Evolutionary conservation across 2,888 invertebrate genomes (phyloP), one percentile per base, ranked within the genome.

Genomic region (Dichetophora obliterata): DNA sequence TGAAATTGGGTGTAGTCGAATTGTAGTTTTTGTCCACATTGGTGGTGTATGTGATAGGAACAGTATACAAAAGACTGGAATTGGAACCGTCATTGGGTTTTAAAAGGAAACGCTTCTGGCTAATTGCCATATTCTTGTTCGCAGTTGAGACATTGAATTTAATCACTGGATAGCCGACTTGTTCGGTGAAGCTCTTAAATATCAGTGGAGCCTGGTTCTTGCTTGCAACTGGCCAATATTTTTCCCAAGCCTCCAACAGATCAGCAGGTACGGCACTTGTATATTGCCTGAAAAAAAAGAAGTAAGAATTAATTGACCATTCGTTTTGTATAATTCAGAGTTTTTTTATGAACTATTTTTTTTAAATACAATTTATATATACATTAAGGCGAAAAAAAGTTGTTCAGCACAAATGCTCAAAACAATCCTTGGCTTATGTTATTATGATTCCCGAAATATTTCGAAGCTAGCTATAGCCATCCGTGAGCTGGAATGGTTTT

Each of bases 131-230:
- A 3, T 6, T 77, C 27, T 65, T 81, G 8, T 78, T 80, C 65
- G 82, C 80, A 0, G 16, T 31, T 1, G 79, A 68, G 1, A 86
- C 22, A 22, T 77, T 76, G 3, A 93, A 92, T 2, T 88, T 91
- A 1, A 94, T 87, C 0, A 94, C 89, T 0, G 94, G 95, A 82
- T 92, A 94, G 0, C 94, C 94, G 6, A 91, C 89, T 82, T 93
- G 91, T 22, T 91, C 90, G 52, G 93, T 92, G 92, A 94, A 95
- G 6, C 91, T 92, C 68, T 89, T 89, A 34, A 89, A 84, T 5
- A 88, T 83, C 0, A 61, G 48, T 4, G 82, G 79, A 0, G 87
- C 81, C 5, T 90, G 85, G 6, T 85, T 83, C 0, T 81, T 77
- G 4, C 79, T 83, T 0, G 86, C 85, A 0, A 80, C 85, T 0